Conservation (phyloP, 2,888 invertebrate species). For the Marronus borbonicus region DNA sequence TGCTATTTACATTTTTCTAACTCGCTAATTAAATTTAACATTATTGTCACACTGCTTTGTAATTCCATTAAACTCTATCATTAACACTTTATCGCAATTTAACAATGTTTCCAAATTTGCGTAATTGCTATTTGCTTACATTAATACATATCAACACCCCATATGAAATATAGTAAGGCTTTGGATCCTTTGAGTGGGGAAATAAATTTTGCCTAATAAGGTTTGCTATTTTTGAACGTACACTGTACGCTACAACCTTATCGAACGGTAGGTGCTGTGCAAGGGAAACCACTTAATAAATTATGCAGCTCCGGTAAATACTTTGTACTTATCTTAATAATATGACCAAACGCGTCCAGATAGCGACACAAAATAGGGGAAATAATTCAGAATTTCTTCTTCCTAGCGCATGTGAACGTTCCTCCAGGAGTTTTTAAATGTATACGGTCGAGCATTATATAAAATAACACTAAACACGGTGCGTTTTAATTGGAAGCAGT, state of each 20-base stretch:
- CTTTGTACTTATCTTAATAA: conserved; percentile 40
- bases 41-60: too few species aligned
- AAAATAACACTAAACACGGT: conserved; percentile 59
- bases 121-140: too few species aligned
- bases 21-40: too few species aligned
- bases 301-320: conserved; percentile 27
- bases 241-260: conserved; percentile 17
- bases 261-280: conserved; percentile 28
- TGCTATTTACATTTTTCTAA: too few species aligned
- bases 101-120: too few species aligned
- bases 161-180: not conserved
- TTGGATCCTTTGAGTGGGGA: not conserved
- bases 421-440: conserved; percentile 40
- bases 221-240: not conserved
- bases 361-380: conserved; percentile 36
- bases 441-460: conserved; percentile 43
- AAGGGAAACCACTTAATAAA: conserved; percentile 36
- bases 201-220: not conserved
- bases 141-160: not conserved
- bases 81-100: too few species aligned
- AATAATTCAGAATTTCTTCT: conserved; percentile 34
- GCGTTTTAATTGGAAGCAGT: conserved; percentile 59
- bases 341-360: conserved; percentile 33
- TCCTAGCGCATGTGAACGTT: conserved; percentile 17
- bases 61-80: too few species aligned